Base-by-base conservation (phyloP, 2,888 invertebrate species). In the Nephrocerus scutellatus region DNA sequence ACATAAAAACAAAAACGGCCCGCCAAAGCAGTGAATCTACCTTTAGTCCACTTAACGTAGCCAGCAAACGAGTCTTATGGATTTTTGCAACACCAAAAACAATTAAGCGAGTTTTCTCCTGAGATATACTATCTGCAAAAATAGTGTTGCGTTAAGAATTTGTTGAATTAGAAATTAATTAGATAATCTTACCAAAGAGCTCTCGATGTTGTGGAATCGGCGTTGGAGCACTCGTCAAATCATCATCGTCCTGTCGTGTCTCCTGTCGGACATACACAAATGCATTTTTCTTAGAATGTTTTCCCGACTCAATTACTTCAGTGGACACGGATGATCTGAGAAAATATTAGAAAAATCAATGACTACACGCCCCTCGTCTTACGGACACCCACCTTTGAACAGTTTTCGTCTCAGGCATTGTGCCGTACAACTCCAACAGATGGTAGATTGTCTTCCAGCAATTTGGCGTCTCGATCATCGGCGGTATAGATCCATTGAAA, bases 371-470 rank as follows among this genome's bases (percentile, higher is more conserved):
- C n/a, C n/a, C n/a, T n/a, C n/a, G n/a, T n/a, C n/a, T n/a, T n/a
- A n/a, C n/a, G 0, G 62, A 54, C n/a, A 51, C 55, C 30, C 51
- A 52, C 39, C 66, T 56, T 38, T 66, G 65, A 29, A 93, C 84
- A 1, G 91, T 93, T 68, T 93, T 93, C 0, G 91, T 88, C 60
- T 93, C 93, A 0, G 95, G 92, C 80, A 90, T 87, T 32, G 87
- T 89, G 6, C 92, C 91, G 62, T 96, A 96, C 35, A 95, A 69
- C 59, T 95, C 91, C 38, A 96, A 71, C 44, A 96, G 74, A 63
- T 90, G 84, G 64, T 91, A 92, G 50, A 96, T 83, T 0, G 91
- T 95, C 60, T 88, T 84, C 95, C 95, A 96, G 61, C 95, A 95
- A 53, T 85, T 79, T 9, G 89, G 89, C 4, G 64, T 66, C 34